phyloP scores from a whole-genome alignment of 2,888 invertebrate genomes.

The Kuschelorhynchus macadamiae region DNA sequence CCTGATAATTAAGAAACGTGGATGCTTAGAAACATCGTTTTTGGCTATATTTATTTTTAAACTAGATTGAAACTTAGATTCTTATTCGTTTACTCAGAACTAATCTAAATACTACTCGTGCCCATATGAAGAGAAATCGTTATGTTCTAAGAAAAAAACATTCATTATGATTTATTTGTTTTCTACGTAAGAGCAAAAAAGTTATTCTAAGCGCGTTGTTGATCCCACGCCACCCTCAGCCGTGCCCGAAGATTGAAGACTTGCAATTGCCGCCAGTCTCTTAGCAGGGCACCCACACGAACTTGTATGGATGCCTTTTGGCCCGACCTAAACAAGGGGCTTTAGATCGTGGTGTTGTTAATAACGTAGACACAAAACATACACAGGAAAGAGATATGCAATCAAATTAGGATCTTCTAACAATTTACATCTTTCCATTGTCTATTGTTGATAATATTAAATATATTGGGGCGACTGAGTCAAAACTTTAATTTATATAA shows the following conservation, averaged over 20 bases:
- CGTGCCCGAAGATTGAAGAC: slow-evolving; percentile 19
- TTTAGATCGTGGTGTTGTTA: background rate
- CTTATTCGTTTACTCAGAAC: too few species aligned
- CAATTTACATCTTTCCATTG: too few species aligned
- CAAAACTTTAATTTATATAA: too few species aligned
- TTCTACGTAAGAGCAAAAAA: slow-evolving; percentile 11
- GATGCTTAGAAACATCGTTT: too few species aligned
- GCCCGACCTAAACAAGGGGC: slow-evolving; percentile 7
- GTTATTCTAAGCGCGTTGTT: slow-evolving; percentile 22
- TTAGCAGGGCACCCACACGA: slow-evolving; percentile 21
- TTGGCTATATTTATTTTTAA: too few species aligned
- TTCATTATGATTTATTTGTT: slow-evolving; percentile 23
- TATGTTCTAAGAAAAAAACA: background rate
- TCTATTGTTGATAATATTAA: too few species aligned
- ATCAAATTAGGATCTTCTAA: too few species aligned
- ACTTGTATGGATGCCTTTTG: slow-evolving; percentile 13
- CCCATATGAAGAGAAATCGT: too few species aligned
- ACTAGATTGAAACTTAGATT: too few species aligned
- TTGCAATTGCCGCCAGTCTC: slow-evolving; percentile 13
- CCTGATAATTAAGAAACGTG: too few species aligned
- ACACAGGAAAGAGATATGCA: background rate
- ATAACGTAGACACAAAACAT: background rate
- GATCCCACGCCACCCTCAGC: slow-evolving; percentile 32
- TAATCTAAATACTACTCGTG: too few species aligned
- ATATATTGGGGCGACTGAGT: too few species aligned